Evolutionary conservation across 2,888 invertebrate genomes (phyloP).

Genomic region (Synergus itoensis): DNA sequence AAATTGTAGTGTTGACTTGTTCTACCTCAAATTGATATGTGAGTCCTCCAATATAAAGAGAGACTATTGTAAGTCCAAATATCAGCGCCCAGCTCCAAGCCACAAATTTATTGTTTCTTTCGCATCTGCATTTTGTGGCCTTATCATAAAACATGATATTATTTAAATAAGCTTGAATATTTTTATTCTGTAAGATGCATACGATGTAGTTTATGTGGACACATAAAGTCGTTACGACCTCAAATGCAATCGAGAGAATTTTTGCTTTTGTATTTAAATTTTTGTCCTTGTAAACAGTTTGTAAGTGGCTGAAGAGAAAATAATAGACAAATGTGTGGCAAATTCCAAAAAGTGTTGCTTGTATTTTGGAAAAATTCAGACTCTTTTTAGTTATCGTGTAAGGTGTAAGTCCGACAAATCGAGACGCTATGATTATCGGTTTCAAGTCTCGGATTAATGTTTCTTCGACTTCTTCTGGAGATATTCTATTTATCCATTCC

Average conservation of each 20-base stretch:
- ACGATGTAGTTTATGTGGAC: not conserved
- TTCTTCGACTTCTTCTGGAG: not conserved
- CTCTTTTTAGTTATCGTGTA: not conserved
- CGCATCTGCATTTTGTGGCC: not conserved
- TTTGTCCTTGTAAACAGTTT: not conserved
- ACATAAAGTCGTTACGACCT: not conserved
- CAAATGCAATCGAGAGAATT: not conserved
- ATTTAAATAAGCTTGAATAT: not conserved
- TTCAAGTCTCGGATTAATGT: not conserved
- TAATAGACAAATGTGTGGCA: not conserved
- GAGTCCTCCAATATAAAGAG: not conserved
- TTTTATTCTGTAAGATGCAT: not conserved
- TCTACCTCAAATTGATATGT: not conserved
- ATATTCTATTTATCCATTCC: not conserved
- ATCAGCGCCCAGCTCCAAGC: not conserved
- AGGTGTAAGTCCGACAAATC: not conserved
- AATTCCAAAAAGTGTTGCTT: not conserved
- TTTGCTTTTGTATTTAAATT: not conserved
- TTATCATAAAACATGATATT: not conserved
- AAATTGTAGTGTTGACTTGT: not conserved
- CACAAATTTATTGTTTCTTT: not conserved
- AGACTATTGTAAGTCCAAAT: not conserved
- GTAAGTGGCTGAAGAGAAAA: not conserved
- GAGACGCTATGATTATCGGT: not conserved
- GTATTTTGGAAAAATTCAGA: not conserved